Conservation (phyloP, 2,888 invertebrate species). For the Cheilosia scutellata region DNA sequence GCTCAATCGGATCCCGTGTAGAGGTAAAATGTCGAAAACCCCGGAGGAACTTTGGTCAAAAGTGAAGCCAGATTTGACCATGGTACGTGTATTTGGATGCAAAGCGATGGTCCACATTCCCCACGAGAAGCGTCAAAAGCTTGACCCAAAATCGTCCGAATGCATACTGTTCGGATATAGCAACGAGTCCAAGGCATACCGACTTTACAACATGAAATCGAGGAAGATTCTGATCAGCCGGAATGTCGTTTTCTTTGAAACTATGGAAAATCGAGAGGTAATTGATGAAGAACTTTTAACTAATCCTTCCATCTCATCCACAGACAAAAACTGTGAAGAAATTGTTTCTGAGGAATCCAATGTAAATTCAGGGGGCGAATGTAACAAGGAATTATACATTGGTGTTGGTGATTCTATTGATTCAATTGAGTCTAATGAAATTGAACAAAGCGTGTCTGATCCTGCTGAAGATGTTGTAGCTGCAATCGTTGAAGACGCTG, state of each 20-base stretch:
- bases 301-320: not conserved
- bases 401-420: not conserved
- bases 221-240: not conserved
- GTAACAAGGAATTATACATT: slow-evolving; percentile 1
- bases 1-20: slow-evolving; percentile 66
- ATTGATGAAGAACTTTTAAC: not conserved
- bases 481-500: not conserved
- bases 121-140: slow-evolving; percentile 43
- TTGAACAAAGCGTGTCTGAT: not conserved
- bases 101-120: slow-evolving; percentile 70
- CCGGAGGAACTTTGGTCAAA: slow-evolving; percentile 80
- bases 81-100: slow-evolving; percentile 72
- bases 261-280: slow-evolving; percentile 1
- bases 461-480: not conserved
- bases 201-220: slow-evolving; percentile 27
- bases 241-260: slow-evolving; percentile 11
- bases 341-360: not conserved
- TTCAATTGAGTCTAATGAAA: not conserved
- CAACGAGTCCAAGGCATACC: slow-evolving; percentile 55
- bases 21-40: slow-evolving; percentile 68
- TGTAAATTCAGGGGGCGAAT: slow-evolving; percentile 4
- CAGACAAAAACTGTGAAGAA: not conserved
- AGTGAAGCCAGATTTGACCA: slow-evolving; percentile 13
- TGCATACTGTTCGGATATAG: slow-evolving; percentile 72
- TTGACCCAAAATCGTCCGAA: slow-evolving; percentile 68